Conservation (phyloP, 1,140 invertebrate species). For the Macrobrachium nipponense region DNA sequence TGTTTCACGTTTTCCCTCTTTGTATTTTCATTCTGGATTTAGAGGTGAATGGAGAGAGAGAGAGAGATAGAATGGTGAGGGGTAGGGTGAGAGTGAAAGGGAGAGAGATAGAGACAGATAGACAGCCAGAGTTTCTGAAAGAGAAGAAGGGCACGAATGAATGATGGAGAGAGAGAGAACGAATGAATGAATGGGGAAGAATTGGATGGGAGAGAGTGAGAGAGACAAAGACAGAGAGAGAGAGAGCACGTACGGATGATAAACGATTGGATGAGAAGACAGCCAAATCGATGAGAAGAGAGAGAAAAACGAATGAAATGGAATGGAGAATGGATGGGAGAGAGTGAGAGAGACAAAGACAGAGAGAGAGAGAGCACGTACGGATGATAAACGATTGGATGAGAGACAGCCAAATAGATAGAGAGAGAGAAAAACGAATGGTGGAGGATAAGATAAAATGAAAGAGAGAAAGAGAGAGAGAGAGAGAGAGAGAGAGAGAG, state of each 20-base stretch:
- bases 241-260: not conserved
- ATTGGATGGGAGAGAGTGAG: not conserved
- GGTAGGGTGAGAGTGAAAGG: not conserved
- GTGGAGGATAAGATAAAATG: constrained; percentile 18
- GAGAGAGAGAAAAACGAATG: constrained; percentile 28
- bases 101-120: not conserved
- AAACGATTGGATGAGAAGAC: not conserved
- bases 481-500: constrained; percentile 20
- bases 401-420: not conserved
- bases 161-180: not conserved
- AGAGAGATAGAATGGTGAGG: no score
- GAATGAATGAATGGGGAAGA: not conserved
- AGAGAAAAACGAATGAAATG: no score
- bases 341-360: not conserved
- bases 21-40: no score
- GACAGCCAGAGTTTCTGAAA: not conserved
- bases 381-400: not conserved
- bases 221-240: not conserved
- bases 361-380: not conserved
- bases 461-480: constrained; percentile 17
- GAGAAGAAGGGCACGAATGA: constrained; percentile 11
- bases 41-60: no score
- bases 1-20: not conserved
- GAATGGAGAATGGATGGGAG: no score
- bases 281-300: no score